phyloP scores from a whole-genome alignment of 2,888 invertebrate species.

The Bellardia pandia region DNA sequence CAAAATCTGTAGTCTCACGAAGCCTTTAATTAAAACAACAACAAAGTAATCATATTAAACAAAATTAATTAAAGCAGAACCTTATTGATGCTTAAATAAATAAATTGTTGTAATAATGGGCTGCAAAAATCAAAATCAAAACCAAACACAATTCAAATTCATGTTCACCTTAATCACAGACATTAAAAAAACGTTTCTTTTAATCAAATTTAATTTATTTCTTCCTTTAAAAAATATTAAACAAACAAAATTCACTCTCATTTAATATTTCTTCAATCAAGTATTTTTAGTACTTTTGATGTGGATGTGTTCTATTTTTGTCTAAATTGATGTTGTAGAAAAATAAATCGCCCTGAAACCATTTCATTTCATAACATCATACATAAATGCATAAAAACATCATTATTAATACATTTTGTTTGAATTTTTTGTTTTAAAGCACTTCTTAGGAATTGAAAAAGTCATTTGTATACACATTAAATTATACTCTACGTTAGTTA shows the following conservation, averaged over 20 bases:
- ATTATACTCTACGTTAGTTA: no score
- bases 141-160: conserved; percentile 8
- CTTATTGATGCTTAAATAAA: conserved; percentile 22
- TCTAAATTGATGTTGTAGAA: conserved; percentile 62
- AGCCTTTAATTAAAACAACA: neutral
- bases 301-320: conserved; percentile 39
- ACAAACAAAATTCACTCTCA: conserved; percentile 13
- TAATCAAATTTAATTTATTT: conserved; percentile 10
- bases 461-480: neutral
- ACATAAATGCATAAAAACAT: conserved; percentile 39
- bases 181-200: conserved; percentile 24
- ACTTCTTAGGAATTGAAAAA: conserved; percentile 2
- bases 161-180: conserved; percentile 20
- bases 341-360: conserved; percentile 6
- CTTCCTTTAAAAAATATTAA: neutral
- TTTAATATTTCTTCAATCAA: conserved; percentile 19
- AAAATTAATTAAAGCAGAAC: neutral
- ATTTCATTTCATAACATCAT: conserved; percentile 48
- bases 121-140: conserved; percentile 24
- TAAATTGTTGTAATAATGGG: conserved; percentile 48
- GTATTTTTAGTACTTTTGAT: conserved; percentile 35
- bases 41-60: neutral
- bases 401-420: neutral
- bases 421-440: conserved; percentile 7
- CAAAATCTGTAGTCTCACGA: neutral